Percentiles rank a stretch among this genome's conserved stretches.
These are phyloP conservation scores for Chloroclystis v-ata DNA, from an alignment of 2,888 invertebrate species.

Conservation along the genomic window DNA sequence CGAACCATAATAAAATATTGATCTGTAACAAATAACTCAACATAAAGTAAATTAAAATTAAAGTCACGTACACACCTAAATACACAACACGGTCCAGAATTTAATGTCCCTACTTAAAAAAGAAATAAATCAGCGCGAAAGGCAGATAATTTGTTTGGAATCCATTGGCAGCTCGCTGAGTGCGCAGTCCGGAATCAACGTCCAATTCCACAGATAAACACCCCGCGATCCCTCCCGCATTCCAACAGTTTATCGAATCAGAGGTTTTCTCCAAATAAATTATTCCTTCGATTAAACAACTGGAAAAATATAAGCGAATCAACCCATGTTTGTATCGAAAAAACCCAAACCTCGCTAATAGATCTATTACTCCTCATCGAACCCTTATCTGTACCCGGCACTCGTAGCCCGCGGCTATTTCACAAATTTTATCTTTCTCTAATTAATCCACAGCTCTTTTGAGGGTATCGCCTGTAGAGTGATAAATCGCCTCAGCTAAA, in stretches of 20 bases:
- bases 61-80: constrained; percentile 10
- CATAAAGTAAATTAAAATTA: neutral
- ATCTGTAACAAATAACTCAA: neutral
- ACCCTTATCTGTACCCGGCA: constrained; percentile 63
- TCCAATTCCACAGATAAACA: constrained; percentile 47
- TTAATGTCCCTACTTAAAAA: constrained; percentile 35
- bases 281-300: constrained; percentile 38
- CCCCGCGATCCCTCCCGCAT: constrained; percentile 33
- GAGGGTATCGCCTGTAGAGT: constrained; percentile 62
- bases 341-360: constrained; percentile 54
- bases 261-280: constrained; percentile 53
- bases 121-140: constrained; percentile 40
- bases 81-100: constrained; percentile 17
- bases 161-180: constrained; percentile 39
- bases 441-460: constrained; percentile 71
- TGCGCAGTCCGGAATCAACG: constrained; percentile 44
- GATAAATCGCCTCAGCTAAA: constrained; percentile 62
- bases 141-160: constrained; percentile 48
- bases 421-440: constrained; percentile 71
- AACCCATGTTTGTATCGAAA: constrained; percentile 50
- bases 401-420: constrained; percentile 61
- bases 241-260: constrained; percentile 53
- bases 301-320: constrained; percentile 48
- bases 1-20: too few species aligned
- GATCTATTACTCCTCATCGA: constrained; percentile 65